phyloP scores from a whole-genome alignment of 2,888 invertebrate species.

The Ectobius pallidus region DNA sequence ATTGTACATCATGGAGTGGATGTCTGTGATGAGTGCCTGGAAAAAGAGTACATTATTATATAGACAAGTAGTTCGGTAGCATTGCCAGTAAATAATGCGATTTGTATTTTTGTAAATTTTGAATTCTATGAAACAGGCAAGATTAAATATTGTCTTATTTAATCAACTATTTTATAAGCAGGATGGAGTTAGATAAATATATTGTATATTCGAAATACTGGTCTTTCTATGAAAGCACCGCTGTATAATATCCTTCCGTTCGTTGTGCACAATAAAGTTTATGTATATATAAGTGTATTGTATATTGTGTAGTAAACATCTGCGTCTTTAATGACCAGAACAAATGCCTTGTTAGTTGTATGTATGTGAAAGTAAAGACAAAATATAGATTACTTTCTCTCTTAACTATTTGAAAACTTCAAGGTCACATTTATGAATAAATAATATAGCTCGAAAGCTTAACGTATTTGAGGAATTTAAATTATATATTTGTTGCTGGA shows the following conservation, averaged over 20 bases:
- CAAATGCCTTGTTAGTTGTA: background rate
- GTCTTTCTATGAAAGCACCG: constrained; percentile 11
- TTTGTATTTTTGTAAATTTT: constrained; percentile 13
- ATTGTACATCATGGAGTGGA: background rate
- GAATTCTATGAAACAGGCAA: background rate
- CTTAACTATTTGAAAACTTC: too few relatives aligned
- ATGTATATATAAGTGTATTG: background rate
- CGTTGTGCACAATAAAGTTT: background rate
- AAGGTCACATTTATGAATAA: too few relatives aligned
- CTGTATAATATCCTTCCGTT: background rate
- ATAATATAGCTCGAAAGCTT: too few relatives aligned
- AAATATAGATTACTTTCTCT: too few relatives aligned
- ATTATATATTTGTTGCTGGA: too few relatives aligned
- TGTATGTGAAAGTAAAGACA: too few relatives aligned
- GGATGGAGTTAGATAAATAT: background rate
- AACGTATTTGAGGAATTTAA: too few relatives aligned
- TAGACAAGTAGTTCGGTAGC: background rate
- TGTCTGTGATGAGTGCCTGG: too few relatives aligned
- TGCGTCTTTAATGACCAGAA: background rate
- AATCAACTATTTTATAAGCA: constrained; percentile 3
- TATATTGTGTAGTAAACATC: background rate
- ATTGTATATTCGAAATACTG: background rate
- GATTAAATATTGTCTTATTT: background rate
- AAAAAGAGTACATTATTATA: too few relatives aligned
- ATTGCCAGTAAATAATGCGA: background rate